Percentiles rank a stretch among this genome's conserved stretches.
Conservation (phyloP, 2,888 invertebrate species). For the Lutraria lutraria region DNA sequence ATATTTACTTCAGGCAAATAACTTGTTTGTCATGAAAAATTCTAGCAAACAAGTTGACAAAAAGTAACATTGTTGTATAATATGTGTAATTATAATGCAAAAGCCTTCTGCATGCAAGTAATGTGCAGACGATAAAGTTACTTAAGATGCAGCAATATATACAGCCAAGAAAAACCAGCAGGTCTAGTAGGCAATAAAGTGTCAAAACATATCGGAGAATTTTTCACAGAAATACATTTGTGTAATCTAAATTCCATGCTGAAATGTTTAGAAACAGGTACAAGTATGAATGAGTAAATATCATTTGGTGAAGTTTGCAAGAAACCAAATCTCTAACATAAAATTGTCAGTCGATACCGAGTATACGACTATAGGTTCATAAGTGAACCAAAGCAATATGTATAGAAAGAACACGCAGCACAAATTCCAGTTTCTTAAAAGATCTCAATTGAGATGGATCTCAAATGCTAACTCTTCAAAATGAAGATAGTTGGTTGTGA, state of each 20-base stretch:
- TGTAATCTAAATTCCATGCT: neutral
- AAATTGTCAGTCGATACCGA: too few relatives aligned
- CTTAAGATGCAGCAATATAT: neutral
- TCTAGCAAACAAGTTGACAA: neutral
- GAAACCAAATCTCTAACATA: too few relatives aligned
- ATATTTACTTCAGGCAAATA: neutral
- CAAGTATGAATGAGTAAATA: neutral
- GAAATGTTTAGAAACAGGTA: neutral
- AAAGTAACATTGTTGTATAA: neutral
- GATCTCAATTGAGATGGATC: too few relatives aligned
- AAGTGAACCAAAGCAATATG: too few relatives aligned
- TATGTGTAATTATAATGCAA: neutral
- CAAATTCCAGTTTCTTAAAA: too few relatives aligned
- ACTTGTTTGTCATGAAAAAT: neutral
- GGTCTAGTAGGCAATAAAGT: conserved; percentile 18
- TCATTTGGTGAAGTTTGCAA: neutral
- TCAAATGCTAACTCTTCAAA: too few relatives aligned
- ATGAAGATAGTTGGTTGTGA: too few relatives aligned
- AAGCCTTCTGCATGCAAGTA: neutral
- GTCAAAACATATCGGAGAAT: conserved; percentile 5
- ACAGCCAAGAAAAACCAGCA: neutral
- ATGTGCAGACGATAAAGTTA: neutral
- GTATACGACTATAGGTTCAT: too few relatives aligned
- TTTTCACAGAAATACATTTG: neutral
- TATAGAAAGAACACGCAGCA: too few relatives aligned